phyloP scores from a whole-genome alignment of 2,888 invertebrate species.

The Heliconius hortense region DNA sequence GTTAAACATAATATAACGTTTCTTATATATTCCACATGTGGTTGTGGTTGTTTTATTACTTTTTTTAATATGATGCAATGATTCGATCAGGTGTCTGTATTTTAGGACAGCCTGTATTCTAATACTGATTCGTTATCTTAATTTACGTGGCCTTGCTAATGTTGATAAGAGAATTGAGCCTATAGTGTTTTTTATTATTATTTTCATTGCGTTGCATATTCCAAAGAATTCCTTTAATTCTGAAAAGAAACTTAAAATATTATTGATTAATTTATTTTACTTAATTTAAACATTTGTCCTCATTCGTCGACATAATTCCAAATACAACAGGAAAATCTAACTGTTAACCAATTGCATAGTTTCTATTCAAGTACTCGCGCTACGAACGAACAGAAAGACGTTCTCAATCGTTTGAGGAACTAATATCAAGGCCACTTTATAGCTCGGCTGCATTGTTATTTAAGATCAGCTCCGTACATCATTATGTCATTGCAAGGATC shows the following conservation, averaged over 20 bases:
- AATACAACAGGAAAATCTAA: conserved; percentile 6
- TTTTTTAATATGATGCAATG: background rate
- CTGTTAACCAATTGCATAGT: conserved; percentile 11
- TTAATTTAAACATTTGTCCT: background rate
- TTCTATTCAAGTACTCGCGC: conserved; percentile 4
- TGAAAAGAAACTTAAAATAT: background rate
- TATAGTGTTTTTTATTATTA: conserved; percentile 57
- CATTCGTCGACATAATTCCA: background rate
- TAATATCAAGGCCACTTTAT: conserved; percentile 49
- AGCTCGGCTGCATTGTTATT: conserved; percentile 45
- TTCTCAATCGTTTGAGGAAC: conserved; percentile 42
- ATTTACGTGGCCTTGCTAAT: conserved; percentile 69
- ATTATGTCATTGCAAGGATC: conserved; percentile 43
- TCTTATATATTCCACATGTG: background rate
- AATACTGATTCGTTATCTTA: conserved; percentile 68
- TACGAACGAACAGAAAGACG: conserved; percentile 15
- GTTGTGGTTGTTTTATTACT: background rate
- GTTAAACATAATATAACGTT: background rate
- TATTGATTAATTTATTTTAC: background rate
- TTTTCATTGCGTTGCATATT: conserved; percentile 57
- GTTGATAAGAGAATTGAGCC: conserved; percentile 60
- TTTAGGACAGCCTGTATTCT: conserved; percentile 64
- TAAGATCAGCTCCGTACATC: conserved; percentile 42
- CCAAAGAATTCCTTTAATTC: background rate
- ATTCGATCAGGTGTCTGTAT: conserved; percentile 6